Evolutionary conservation across 1,140 invertebrate genomes (phyloP).

Genomic region (Zaprionus davidi): DNA sequence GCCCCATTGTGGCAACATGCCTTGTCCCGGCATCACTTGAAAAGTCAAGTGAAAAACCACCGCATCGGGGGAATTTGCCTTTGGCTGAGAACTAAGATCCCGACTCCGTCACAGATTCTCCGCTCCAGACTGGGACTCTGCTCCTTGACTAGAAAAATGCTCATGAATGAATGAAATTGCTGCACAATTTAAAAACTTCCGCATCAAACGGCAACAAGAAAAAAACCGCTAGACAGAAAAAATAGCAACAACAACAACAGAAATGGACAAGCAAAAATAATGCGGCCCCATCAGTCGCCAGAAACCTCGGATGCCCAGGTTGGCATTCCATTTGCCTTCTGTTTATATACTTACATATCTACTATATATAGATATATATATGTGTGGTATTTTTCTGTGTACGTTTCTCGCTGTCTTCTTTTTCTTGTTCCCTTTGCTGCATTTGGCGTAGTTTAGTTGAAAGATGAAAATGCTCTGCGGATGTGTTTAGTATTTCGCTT

Average conservation of each 20-base stretch:
- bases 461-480: slow-evolving; percentile 31
- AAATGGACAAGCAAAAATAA: slow-evolving; percentile 36
- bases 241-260: slow-evolving; percentile 19
- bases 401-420: slow-evolving; percentile 9
- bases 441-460: slow-evolving; percentile 5
- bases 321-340: slow-evolving; percentile 22
- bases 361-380: slow-evolving; percentile 21
- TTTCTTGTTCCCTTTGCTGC: slow-evolving; percentile 15
- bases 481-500: slow-evolving; percentile 51
- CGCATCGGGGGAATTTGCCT: slow-evolving; percentile 26
- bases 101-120: slow-evolving; percentile 18
- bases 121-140: not conserved
- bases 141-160: slow-evolving; percentile 32
- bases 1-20: not conserved
- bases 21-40: slow-evolving; percentile 43
- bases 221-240: slow-evolving; percentile 19
- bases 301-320: slow-evolving; percentile 22
- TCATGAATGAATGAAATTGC: slow-evolving; percentile 67
- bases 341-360: slow-evolving; percentile 14
- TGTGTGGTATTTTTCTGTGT: slow-evolving; percentile 6
- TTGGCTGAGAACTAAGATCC: slow-evolving; percentile 24
- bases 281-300: slow-evolving; percentile 45
- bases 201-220: slow-evolving; percentile 63
- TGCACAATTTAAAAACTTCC: slow-evolving; percentile 78
- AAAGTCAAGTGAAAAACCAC: slow-evolving; percentile 62